Conservation (phyloP, 2,888 invertebrate genomes). For the Homarus gammarus region DNA sequence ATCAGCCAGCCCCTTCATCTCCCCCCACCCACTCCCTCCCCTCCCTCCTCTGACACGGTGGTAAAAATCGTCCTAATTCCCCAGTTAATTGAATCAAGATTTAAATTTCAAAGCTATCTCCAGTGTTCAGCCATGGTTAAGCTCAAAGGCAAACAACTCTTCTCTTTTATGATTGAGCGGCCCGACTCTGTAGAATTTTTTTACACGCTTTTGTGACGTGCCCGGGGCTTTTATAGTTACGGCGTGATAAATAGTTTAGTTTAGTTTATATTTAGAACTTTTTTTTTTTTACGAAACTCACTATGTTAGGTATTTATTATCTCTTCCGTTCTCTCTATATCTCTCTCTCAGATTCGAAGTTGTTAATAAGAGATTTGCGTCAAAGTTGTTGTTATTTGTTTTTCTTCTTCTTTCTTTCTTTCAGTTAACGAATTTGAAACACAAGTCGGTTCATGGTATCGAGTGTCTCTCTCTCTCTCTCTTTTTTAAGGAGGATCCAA, state of each 20-base stretch:
- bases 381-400: too few species aligned
- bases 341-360: too few species aligned
- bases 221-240: neutral
- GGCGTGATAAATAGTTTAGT: neutral
- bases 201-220: slow-evolving; percentile 15
- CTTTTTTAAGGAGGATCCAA: slow-evolving; percentile 29
- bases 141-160: slow-evolving; percentile 69
- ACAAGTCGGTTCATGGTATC: neutral
- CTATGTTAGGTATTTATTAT: too few species aligned
- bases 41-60: slow-evolving; percentile 77
- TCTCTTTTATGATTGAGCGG: slow-evolving; percentile 62
- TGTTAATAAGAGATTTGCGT: too few species aligned
- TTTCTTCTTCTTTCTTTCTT: too few species aligned
- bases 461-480: too few species aligned
- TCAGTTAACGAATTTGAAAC: too few species aligned
- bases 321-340: too few species aligned
- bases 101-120: slow-evolving; percentile 75
- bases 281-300: too few species aligned
- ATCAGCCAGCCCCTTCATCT: neutral
- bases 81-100: slow-evolving; percentile 75
- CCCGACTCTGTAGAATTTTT: slow-evolving; percentile 26
- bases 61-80: slow-evolving; percentile 66
- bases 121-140: slow-evolving; percentile 69
- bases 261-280: slow-evolving; percentile 21
- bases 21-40: neutral